Percentiles rank a stretch among this genome's conserved stretches.
Evolutionary conservation across 2,888 invertebrate species (phyloP).

Genomic region (Drosophila putrida): DNA sequence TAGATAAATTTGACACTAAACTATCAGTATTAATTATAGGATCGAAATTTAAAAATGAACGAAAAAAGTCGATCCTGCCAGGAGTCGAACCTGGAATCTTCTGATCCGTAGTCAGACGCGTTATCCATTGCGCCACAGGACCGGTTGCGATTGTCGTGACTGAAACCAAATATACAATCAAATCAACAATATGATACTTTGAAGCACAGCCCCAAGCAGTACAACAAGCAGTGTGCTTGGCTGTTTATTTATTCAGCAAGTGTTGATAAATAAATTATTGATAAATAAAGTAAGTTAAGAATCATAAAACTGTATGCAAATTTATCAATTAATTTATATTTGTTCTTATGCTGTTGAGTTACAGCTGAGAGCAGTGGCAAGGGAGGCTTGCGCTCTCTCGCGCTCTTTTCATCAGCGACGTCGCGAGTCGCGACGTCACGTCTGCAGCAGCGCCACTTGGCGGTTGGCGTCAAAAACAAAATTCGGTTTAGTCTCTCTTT

Average conservation of each 20-base stretch:
- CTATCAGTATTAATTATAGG: neutral
- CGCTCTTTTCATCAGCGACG: neutral
- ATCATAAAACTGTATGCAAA: neutral
- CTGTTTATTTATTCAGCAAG: neutral
- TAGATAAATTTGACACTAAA: neutral
- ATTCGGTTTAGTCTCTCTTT: constrained; percentile 59
- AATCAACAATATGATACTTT: neutral
- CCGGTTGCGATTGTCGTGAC: neutral
- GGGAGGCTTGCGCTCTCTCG: neutral
- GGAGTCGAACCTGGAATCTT: constrained; percentile 85
- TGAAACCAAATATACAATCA: neutral
- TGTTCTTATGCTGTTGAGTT: neutral
- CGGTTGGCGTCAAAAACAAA: constrained; percentile 37
- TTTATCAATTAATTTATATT: neutral
- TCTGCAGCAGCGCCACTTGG: constrained; percentile 31
- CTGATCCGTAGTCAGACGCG: constrained; percentile 85
- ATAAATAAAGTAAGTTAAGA: neutral
- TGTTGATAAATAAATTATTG: neutral
- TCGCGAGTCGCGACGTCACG: constrained; percentile 17
- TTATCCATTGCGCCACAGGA: constrained; percentile 85
- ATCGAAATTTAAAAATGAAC: neutral
- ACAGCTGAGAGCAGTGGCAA: neutral
- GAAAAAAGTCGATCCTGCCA: constrained; percentile 80
- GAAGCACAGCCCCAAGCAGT: constrained; percentile 29
- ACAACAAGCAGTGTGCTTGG: constrained; percentile 26